Evolutionary conservation across 92 coral and sea anemone species (phyloP), one percentile per base, ranked within the genome.

Genomic region (Epizoanthus fatuus): DNA sequence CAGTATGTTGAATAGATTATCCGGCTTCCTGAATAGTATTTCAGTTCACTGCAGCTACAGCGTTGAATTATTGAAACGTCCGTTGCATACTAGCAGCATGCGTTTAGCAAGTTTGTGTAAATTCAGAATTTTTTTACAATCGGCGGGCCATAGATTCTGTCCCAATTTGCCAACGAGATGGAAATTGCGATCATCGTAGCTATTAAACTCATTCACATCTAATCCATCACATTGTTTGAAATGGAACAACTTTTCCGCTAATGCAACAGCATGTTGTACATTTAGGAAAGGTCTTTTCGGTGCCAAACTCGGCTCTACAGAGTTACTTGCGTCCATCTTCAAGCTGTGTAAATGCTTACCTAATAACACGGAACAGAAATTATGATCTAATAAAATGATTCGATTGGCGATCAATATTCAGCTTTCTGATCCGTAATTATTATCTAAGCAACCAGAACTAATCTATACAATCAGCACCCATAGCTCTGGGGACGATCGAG

Each of bases 141-240:
- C 25, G 25, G 25, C 25, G 25, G 25, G 25, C 25, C 25, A n/a
- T 65, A 42, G 38, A 17, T 55, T 25, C 37, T 54, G 51, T 5
- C 40, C 72, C 55, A 85, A 38, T 35, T 56, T 64, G 7, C 94
- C 96, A 76, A 69, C 47, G 54, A 95, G 42, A 91, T 86, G 87
- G 83, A 89, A 95, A 59, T 93, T 91, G 11, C 91, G 87, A 82
- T 95, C 98, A 32, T 86, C 95, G 22, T 93, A 95, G 69, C 98
- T 85, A 0, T 77, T 91, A 66, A 95, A 86, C 68, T 95, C 97
- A 45, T 56, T 95, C 8, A 79, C 90, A 11, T 45, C 35, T 51
- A 49, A 16, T 4, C 57, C 74, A 9, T 87, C 81, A 17, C 79
- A 79, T 49, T 75, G 72, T 3, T 80, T 54, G 4, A 95, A 74